Base-by-base conservation (phyloP, 1,140 invertebrate genomes). In the Tetraneura akinire region DNA sequence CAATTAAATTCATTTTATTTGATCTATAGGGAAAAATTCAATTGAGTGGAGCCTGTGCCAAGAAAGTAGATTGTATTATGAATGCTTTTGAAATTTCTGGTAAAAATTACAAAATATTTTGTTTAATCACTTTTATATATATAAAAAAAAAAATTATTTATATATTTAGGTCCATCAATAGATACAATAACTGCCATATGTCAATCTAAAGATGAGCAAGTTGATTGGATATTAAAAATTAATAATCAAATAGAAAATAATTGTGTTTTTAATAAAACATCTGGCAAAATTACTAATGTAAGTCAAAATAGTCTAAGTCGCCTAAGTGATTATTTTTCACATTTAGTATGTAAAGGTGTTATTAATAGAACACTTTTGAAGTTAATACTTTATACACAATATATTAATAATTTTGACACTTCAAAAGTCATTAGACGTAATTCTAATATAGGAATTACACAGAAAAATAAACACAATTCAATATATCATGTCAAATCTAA, bases 81-180 rank as follows among this genome's bases (percentile, higher is more conserved):
- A 92, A 96, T 88, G 93, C 94, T 83, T 96, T 97, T 88, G 94
- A 97, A 89, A 96, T 98, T 83, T 92, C 88, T 84, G 91, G 91
- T 91, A 84, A 83, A 8, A 42, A n/a, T 60, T 18, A 32, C 32
- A 64, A 8, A 47, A 26, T 49, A 29, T 70, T 0, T 26, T 37
- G 8, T 37, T 37, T 37, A 37, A 37, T 4, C 8, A 8, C 32
- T 37, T 37, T 37, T n/a, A n/a, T n/a, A n/a, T n/a, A n/a, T 13
- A 70, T 70, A 11, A 57, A 21, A 42, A 37, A 4, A n/a, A 57
- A 78, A 76, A 23, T 11, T n/a, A 5, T 51, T n/a, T 18, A 23
- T 53, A n/a, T 74, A 23, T 74, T 49, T 81, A 91, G 94, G 95
- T 73, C 91, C 93, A 21, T 91, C 96, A 88, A 96, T 97, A 82